Evolutionary conservation across 2,113 vertebrate species (phyloP).

Genomic region (Cyanoderma ruficeps): DNA sequence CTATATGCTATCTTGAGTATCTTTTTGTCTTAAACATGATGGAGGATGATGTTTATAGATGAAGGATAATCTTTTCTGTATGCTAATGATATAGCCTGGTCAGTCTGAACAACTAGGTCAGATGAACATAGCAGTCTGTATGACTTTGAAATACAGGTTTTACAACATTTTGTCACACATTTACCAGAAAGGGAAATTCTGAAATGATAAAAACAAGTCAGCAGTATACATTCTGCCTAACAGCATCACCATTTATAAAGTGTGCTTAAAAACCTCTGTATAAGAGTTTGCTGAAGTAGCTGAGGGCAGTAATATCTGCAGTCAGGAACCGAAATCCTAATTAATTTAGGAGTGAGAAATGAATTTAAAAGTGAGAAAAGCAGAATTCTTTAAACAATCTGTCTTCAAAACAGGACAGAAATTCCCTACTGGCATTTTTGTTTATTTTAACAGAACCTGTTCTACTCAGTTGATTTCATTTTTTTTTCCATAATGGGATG

Average conservation of each 20-base stretch:
- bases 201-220: background rate
- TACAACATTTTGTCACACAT: background rate
- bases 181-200: background rate
- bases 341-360: background rate
- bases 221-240: background rate
- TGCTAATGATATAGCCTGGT: background rate
- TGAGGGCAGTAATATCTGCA: background rate
- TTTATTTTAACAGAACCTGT: background rate
- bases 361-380: background rate
- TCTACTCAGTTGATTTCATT: background rate
- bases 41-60: background rate
- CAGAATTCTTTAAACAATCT: background rate
- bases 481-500: background rate
- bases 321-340: background rate
- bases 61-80: background rate
- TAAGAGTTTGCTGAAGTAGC: background rate
- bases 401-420: background rate
- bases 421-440: background rate
- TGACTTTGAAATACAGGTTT: background rate
- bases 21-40: background rate
- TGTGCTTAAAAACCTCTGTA: background rate
- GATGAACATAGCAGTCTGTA: background rate
- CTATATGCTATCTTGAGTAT: background rate
- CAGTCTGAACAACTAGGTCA: background rate
- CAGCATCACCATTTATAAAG: background rate